A percentile compares a stretch with the other conserved stretches of the same genome.
Conservation (phyloP, 2,113 vertebrate species). For the Willisornis vidua region DNA sequence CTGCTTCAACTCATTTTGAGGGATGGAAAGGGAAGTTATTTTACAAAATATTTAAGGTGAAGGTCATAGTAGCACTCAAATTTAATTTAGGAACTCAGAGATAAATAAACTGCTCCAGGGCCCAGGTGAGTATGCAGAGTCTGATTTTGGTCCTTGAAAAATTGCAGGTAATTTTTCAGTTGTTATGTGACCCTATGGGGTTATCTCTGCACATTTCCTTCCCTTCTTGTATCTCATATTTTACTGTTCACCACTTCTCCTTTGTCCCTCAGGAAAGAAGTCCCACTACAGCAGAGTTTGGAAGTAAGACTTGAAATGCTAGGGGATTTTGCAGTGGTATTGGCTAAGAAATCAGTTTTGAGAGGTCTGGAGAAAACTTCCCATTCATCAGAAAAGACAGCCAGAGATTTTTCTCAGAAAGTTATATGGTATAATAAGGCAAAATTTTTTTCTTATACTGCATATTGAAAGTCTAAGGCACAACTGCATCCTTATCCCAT, state of each 20-base stretch:
- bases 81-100: not conserved
- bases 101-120: not conserved
- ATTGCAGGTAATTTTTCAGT: not conserved
- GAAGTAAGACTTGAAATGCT: not conserved
- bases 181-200: not conserved
- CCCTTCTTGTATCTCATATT: not conserved
- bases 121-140: not conserved
- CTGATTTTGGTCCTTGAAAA: not conserved
- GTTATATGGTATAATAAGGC: not conserved
- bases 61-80: not conserved
- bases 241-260: not conserved
- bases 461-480: not conserved
- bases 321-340: not conserved
- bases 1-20: not conserved
- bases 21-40: not conserved
- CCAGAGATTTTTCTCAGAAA: not conserved
- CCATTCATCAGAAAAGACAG: not conserved
- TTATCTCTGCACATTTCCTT: not conserved
- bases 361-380: not conserved
- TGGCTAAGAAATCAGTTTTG: not conserved
- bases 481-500: not conserved
- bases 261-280: slow-evolving; percentile 13
- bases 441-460: not conserved
- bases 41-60: not conserved
- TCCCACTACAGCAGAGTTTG: not conserved